phyloP scores from a whole-genome alignment of 2,888 invertebrate genomes.

The Itoplectis maculator region DNA sequence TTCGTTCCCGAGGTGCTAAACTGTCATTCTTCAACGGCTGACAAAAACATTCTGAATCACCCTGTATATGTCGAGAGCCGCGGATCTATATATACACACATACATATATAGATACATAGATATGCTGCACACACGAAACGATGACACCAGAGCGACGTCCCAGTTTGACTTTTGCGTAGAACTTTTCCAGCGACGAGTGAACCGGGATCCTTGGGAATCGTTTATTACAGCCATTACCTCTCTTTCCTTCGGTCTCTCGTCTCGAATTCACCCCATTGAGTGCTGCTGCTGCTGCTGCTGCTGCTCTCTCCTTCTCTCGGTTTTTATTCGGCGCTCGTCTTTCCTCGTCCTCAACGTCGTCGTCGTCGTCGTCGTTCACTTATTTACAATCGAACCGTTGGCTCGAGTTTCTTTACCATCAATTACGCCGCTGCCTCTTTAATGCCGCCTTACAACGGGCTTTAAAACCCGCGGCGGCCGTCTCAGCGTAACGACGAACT shows the following conservation, averaged over 20 bases:
- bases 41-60: too few species aligned
- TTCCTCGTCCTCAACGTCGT: too few species aligned
- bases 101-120: slow-evolving; percentile 11
- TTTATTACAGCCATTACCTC: slow-evolving; percentile 73
- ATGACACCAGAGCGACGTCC: slow-evolving; percentile 52
- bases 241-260: slow-evolving; percentile 64
- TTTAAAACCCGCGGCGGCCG: neutral
- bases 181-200: slow-evolving; percentile 17
- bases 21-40: too few species aligned
- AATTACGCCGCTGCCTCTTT: neutral
- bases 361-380: slow-evolving; percentile 8
- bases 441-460: neutral
- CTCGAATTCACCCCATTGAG: slow-evolving; percentile 61
- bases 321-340: slow-evolving; percentile 6
- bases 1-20: too few species aligned
- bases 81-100: slow-evolving; percentile 2
- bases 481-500: neutral
- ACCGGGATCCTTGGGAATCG: slow-evolving; percentile 65
- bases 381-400: slow-evolving; percentile 18
- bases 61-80: neutral
- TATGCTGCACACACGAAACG: slow-evolving; percentile 12
- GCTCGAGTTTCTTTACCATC: slow-evolving; percentile 14
- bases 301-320: slow-evolving; percentile 3
- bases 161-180: slow-evolving; percentile 54
- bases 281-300: neutral